Evolutionary conservation across 2,888 invertebrate species (phyloP).

Genomic region (Hyles lineata): DNA sequence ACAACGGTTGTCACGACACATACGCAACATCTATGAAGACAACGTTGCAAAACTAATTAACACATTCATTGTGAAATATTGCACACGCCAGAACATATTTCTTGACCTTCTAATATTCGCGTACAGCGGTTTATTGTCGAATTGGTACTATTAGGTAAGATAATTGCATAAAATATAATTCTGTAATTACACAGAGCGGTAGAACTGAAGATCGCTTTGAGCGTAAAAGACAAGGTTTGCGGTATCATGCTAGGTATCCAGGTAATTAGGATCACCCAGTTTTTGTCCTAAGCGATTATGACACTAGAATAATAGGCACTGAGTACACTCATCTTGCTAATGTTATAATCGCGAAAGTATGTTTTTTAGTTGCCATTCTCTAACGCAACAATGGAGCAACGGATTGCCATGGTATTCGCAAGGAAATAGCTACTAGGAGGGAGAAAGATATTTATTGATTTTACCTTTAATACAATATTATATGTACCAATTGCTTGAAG

Average conservation of each 20-base stretch:
- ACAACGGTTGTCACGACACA: background rate
- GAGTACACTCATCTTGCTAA: background rate
- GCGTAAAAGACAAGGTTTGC: constrained; percentile 12
- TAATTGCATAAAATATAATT: constrained; percentile 4
- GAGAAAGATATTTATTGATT: background rate
- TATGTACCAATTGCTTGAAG: too few species aligned
- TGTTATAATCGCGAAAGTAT: background rate
- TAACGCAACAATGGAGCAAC: too few species aligned
- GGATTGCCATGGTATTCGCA: too few species aligned
- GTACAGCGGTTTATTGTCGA: background rate
- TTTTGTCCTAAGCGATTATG: background rate
- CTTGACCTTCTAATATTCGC: constrained; percentile 9
- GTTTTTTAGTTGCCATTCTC: background rate
- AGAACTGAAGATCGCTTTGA: constrained; percentile 5
- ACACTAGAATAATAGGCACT: background rate
- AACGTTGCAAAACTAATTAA: constrained; percentile 16
- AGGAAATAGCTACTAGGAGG: too few species aligned
- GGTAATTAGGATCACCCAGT: constrained; percentile 2
- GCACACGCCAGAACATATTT: background rate
- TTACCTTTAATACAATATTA: background rate
- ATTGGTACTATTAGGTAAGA: constrained; percentile 5
- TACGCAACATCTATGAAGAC: background rate
- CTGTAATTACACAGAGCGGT: background rate
- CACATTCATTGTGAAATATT: constrained; percentile 20
- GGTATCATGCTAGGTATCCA: background rate